Conservation (phyloP, 2,888 invertebrate species). For the Pammene aurita region DNA sequence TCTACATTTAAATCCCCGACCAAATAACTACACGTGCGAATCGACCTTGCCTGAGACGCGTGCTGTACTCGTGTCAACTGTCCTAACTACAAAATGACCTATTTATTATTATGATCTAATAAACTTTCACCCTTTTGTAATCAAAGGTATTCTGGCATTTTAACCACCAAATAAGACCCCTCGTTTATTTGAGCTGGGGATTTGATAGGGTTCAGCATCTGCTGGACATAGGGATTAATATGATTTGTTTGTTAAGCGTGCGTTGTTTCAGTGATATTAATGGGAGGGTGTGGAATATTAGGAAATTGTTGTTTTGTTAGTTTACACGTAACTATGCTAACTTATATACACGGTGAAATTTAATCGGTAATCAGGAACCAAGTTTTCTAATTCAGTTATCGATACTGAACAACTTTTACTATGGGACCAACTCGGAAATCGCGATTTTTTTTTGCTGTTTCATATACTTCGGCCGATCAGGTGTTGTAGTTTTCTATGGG, state of each 20-base stretch:
- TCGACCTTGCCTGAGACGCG: conserved; percentile 28
- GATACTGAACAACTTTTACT: too few relatives aligned
- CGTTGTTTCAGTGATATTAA: conserved; percentile 35
- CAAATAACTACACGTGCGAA: conserved; percentile 24
- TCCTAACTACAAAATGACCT: neutral
- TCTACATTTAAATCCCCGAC: conserved; percentile 16
- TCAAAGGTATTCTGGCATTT: neutral
- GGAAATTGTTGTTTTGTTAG: conserved; percentile 1
- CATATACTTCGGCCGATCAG: too few relatives aligned
- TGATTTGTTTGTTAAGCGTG: conserved; percentile 25
- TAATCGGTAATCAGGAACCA: too few relatives aligned
- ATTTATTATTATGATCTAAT: neutral
- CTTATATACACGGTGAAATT: too few relatives aligned
- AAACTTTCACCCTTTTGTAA: neutral
- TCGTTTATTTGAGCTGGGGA: neutral
- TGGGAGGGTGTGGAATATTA: conserved; percentile 16
- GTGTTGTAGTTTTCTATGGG: too few relatives aligned
- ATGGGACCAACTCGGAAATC: too few relatives aligned
- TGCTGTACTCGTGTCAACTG: conserved; percentile 7
- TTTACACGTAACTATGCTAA: too few relatives aligned
- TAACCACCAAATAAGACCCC: conserved; percentile 6
- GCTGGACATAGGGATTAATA: conserved; percentile 23
- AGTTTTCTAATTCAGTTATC: too few relatives aligned
- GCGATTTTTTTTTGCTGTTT: too few relatives aligned
- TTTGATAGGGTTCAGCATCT: neutral